A percentile compares a stretch with the other conserved stretches of the same genome.
Conservation (phyloP, 1,140 invertebrate genomes). For the Leucophenga varia region DNA sequence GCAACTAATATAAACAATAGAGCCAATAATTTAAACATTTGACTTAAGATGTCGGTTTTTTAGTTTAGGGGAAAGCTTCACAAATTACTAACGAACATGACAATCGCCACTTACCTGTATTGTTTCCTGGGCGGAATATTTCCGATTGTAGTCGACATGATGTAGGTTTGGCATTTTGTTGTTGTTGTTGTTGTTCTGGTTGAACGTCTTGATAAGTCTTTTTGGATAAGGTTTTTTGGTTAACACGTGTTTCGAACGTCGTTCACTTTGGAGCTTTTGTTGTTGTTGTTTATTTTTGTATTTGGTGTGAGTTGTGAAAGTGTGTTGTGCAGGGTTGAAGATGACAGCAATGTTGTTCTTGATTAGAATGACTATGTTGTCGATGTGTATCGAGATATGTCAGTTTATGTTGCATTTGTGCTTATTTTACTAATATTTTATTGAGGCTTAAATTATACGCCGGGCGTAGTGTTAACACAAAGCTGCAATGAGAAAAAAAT, state of each 20-base stretch:
- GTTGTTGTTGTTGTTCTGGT: background rate
- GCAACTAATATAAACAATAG: background rate
- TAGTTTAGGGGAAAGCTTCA: too few species aligned
- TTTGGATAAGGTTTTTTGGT: constrained; percentile 37
- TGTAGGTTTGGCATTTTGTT: constrained; percentile 51
- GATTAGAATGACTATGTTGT: too few species aligned
- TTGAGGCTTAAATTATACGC: too few species aligned
- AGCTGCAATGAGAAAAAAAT: too few species aligned
- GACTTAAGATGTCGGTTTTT: too few species aligned
- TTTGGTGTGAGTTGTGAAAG: background rate
- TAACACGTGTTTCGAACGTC: constrained; percentile 42
- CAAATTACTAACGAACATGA: background rate
- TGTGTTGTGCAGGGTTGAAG: too few species aligned
- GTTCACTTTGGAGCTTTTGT: too few species aligned
- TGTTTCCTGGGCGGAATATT: constrained; percentile 56
- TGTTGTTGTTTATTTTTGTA: constrained; percentile 3
- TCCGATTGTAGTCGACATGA: constrained; percentile 55
- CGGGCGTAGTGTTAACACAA: too few species aligned
- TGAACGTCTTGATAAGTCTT: too few species aligned
- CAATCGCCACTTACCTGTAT: constrained; percentile 47
- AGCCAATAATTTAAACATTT: too few species aligned
- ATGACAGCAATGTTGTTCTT: too few species aligned
- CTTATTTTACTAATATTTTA: too few species aligned
- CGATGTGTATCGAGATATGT: constrained; percentile 33
- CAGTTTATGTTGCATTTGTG: constrained; percentile 50